A percentile compares a stretch with the other conserved stretches of the same genome.
These are phyloP conservation scores for Anthoptus insignis DNA, from an alignment of 2,888 invertebrate genomes.

Conservation along the genomic window DNA sequence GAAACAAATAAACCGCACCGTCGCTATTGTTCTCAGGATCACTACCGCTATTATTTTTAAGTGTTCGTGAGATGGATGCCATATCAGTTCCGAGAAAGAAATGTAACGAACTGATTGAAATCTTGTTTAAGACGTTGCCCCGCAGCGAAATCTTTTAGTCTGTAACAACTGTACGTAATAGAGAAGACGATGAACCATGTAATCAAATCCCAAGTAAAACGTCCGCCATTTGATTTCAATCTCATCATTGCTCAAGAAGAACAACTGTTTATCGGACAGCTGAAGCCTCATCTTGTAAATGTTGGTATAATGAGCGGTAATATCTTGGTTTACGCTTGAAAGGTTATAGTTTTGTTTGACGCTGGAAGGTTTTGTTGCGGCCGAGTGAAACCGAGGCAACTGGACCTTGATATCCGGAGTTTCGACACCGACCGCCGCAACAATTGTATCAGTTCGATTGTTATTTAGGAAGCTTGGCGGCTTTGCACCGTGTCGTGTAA, in stretches of 20 bases:
- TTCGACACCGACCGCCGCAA: slow-evolving; percentile 60
- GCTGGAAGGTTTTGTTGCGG: slow-evolving; percentile 70
- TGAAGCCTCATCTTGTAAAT: slow-evolving; percentile 19
- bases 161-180: background rate
- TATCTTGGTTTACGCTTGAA: slow-evolving; percentile 54
- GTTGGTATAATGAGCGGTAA: slow-evolving; percentile 42
- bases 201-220: slow-evolving; percentile 1
- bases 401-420: slow-evolving; percentile 85
- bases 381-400: slow-evolving; percentile 79
- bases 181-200: background rate
- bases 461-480: slow-evolving; percentile 35
- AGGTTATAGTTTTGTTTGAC: slow-evolving; percentile 48
- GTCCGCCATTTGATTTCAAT: background rate
- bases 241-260: background rate
- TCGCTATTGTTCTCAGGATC: slow-evolving; percentile 27
- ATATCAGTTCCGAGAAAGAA: slow-evolving; percentile 16
- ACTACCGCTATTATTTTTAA: slow-evolving; percentile 31
- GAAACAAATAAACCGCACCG: slow-evolving; percentile 24
- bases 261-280: slow-evolving; percentile 7
- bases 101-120: slow-evolving; percentile 25
- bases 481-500: slow-evolving; percentile 37
- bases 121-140: slow-evolving; percentile 35
- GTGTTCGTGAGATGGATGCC: slow-evolving; percentile 21
- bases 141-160: slow-evolving; percentile 17
- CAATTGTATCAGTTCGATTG: slow-evolving; percentile 29